These are phyloP conservation scores for Bovichtus variegatus DNA, from an alignment of 2,797 vertebrate genomes.

Conservation along the genomic window DNA sequence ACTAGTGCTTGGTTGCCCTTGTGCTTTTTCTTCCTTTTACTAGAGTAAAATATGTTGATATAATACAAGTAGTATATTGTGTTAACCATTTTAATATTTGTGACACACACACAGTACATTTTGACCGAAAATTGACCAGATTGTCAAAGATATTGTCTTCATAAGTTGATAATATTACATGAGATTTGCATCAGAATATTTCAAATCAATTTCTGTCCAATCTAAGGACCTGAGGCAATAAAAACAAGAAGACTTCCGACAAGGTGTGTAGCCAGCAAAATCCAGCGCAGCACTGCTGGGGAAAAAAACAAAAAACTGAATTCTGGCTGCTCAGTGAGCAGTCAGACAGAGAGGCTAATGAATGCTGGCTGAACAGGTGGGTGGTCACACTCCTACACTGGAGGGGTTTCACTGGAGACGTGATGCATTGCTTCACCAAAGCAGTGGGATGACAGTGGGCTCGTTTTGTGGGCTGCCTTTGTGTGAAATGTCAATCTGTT, in stretches of 20 bases:
- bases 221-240: constrained; percentile 7
- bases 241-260: constrained; percentile 21
- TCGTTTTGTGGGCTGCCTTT: constrained; percentile 72
- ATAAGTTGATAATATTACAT: background rate
- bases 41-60: background rate
- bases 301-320: constrained; percentile 41
- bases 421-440: constrained; percentile 68
- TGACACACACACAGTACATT: background rate
- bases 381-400: constrained; percentile 84
- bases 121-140: background rate
- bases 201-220: constrained; percentile 25
- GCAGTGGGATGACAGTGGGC: constrained; percentile 73
- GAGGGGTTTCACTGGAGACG: constrained; percentile 82
- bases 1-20: constrained; percentile 6
- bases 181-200: constrained; percentile 40
- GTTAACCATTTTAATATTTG: constrained; percentile 2
- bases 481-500: constrained; percentile 70
- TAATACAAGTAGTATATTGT: background rate
- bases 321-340: constrained; percentile 74
- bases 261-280: constrained; percentile 42
- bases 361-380: constrained; percentile 84
- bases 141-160: background rate
- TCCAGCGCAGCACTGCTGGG: constrained; percentile 46
- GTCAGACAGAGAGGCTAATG: constrained; percentile 82
- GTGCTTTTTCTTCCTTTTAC: constrained; percentile 7